These are phyloP conservation scores for Podarcis siculus DNA, from an alignment of 2,797 vertebrate species.

Conservation along the genomic window DNA sequence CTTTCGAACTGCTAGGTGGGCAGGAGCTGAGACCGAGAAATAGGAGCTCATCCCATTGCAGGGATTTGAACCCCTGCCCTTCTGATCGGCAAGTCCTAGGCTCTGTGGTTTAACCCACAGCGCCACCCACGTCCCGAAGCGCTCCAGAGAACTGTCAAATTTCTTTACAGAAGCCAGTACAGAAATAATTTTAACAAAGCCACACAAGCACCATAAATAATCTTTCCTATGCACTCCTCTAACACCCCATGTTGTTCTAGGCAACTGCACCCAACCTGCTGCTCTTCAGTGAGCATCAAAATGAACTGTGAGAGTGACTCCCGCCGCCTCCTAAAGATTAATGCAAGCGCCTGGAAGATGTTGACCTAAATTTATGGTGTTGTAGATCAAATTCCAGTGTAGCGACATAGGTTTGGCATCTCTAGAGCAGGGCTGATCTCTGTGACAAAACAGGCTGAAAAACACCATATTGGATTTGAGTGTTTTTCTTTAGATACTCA, in stretches of 20 bases:
- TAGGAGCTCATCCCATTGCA: too few relatives aligned
- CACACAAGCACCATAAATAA: neutral
- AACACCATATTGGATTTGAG: rapidly evolving
- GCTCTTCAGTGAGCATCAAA: neutral
- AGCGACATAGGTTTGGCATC: neutral
- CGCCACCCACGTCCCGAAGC: too few relatives aligned
- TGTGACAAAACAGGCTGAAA: neutral
- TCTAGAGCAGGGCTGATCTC: neutral
- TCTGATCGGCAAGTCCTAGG: too few relatives aligned
- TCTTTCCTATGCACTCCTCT: too few relatives aligned
- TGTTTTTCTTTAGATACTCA: neutral
- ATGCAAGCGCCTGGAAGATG: neutral
- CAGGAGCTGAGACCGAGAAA: too few relatives aligned
- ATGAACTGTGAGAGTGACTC: rapidly evolving
- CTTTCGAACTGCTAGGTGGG: too few relatives aligned
- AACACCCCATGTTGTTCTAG: neutral
- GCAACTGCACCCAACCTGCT: neutral
- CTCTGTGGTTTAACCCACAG: too few relatives aligned
- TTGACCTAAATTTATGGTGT: neutral
- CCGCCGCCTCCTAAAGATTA: neutral
- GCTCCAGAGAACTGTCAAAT: too few relatives aligned
- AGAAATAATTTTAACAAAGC: neutral
- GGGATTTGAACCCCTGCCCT: too few relatives aligned
- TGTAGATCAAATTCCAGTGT: neutral
- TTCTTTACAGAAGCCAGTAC: neutral